Base-by-base conservation (phyloP, 1,140 invertebrate genomes). In the Samia ricini region DNA sequence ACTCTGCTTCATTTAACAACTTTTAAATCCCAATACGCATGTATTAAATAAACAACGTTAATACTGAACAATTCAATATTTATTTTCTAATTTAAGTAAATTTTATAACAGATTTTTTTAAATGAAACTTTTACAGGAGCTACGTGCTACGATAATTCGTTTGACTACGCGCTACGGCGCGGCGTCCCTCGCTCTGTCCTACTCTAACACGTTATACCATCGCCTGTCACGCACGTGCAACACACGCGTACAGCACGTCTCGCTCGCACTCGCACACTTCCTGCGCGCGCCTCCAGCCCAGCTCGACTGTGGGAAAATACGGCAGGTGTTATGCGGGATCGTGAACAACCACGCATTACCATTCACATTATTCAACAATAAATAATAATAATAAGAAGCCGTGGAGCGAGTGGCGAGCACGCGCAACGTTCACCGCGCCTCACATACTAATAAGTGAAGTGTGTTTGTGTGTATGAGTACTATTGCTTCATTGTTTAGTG, bases 341-440 rank as follows among this genome's bases (percentile, higher is more conserved):
- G 86, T 88, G 85, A 88, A 89, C 87, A 87, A 85, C 84, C 85
- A 88, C 79, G 87, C 85, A 89, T 89, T 88, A 89, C 87, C 85
- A 88, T 89, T 89, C 85, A 88, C 82, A 89, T 88, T 89, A 89
- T 89, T 87, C 87, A 88, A 89, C 87, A 83, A 89, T 89, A 89
- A 89, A 89, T 89, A 89, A 89, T 87, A 89, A 88, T 86, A 89
- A 87, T 83, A 88, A 87, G 84, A 85, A 89, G 86, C 85, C 81
- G 82, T 81, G 81, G 83, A 87, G 76, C 85, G 86, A 89, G 86
- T 82, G 83, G 77, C 81, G 74, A 89, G 87, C 87, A 89, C 87
- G 87, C 87, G 87, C 82, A 89, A 66, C 72, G 72, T 71, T 74
- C 68, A 69, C 69, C 78, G 60, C 60, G 64, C 65, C 64, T 78